Evolutionary conservation across 30 jellyfish, hydroid and myxozoan species (phyloP), one percentile per base, ranked within the genome.

Genomic region (Turritopsis dohrnii): DNA sequence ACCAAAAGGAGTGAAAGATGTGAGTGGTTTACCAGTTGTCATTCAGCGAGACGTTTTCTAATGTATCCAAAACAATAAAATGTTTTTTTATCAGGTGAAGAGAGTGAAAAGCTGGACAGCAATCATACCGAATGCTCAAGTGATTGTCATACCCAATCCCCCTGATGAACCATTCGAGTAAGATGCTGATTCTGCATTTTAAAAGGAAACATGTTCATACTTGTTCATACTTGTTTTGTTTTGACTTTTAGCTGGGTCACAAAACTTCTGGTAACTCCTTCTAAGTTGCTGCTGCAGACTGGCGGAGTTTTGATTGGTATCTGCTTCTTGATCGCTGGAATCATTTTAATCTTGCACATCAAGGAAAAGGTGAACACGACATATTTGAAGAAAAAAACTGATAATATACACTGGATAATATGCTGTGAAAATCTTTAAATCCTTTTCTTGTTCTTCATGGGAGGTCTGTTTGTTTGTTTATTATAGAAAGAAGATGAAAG

Each of bases 261-360:
- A 71, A 94, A 89, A 79, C 89, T 94, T 54, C 86, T 94, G 31
- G 99, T 94, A 28, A 89, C 97, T 0, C 97, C 96, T 23, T 85
- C 97, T 85, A 94, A 89, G 79, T 86, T 94, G 29, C 86, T 94
- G 4, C 85, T 94, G 16, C 99, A 94, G 85, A 89, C 96, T 18
- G 99, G 96, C 20, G 99, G 97, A 16, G 99, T 94, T 21, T 74
- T 94, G 66, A 71, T 94, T 29, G 99, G 99, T 53, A 94, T 96
- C 52, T 94, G 99, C 66, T 89, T 94, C n/a, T 84, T 94, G 31
- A 93, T 94, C 27, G 99, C 99, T 76, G 99, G 96, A 13, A 76
- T 94, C 52, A 94, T 94, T 1, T 77, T 94, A 29, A 76, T 89
- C 65, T 84, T 94, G 8, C 95, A 94, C 84, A 86, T 94, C 87